Evolutionary conservation across 2,888 invertebrate species (phyloP).

Genomic region (Plebejus anna): DNA sequence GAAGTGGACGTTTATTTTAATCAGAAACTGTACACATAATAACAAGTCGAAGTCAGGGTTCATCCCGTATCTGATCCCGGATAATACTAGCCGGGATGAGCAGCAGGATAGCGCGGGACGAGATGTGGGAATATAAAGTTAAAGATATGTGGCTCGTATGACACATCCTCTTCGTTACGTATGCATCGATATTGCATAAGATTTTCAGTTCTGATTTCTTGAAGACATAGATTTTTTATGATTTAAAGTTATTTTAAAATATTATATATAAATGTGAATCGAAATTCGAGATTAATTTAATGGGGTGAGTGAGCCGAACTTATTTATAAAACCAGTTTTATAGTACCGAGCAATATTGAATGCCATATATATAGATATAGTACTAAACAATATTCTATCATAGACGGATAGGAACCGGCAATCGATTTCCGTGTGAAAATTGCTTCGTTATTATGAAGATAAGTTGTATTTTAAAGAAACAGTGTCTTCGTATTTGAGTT

Average conservation of each 20-base stretch:
- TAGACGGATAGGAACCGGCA: not conserved
- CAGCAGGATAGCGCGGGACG: not conserved
- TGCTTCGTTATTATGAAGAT: not conserved
- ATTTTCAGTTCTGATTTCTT: not conserved
- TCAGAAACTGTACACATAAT: conserved; percentile 6
- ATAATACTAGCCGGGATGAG: conserved; percentile 23
- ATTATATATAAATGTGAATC: too few relatives aligned
- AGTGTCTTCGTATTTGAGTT: not conserved
- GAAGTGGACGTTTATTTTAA: conserved; percentile 3
- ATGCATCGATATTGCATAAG: not conserved
- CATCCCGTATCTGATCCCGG: conserved; percentile 1
- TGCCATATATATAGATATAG: not conserved
- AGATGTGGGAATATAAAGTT: conserved; percentile 21
- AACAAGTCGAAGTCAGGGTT: conserved; percentile 17
- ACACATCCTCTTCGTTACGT: not conserved
- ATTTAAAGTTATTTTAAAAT: not conserved
- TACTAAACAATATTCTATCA: not conserved
- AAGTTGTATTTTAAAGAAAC: not conserved
- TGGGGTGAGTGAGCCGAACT: too few relatives aligned
- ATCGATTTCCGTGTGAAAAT: not conserved
- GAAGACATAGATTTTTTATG: not conserved
- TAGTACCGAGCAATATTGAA: too few relatives aligned
- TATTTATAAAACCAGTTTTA: too few relatives aligned
- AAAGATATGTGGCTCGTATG: not conserved
- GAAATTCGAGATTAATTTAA: too few relatives aligned